Percentiles rank a stretch among this genome's conserved stretches.
Evolutionary conservation across 2,113 vertebrate genomes (phyloP).

Genomic region (Gorsachius goisagi): DNA sequence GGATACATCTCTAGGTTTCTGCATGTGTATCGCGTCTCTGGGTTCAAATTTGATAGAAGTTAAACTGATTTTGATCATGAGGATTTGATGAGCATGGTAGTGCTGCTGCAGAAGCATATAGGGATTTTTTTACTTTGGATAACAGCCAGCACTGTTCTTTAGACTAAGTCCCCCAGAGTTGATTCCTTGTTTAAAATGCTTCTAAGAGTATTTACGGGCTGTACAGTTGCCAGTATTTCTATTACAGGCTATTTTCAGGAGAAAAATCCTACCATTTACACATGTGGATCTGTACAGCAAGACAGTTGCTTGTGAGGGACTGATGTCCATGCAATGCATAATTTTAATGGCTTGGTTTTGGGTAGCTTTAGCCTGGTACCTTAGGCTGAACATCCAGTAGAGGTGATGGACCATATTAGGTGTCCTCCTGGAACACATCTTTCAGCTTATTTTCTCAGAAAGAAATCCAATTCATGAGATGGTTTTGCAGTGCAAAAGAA

Average conservation of each 20-base stretch:
- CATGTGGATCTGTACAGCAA: neutral
- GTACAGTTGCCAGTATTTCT: neutral
- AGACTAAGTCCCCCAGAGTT: neutral
- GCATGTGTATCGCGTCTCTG: neutral
- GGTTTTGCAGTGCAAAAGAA: neutral
- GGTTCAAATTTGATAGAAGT: neutral
- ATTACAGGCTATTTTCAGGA: neutral
- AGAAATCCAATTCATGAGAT: neutral
- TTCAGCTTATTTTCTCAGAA: neutral
- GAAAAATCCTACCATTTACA: neutral
- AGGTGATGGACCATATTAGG: neutral
- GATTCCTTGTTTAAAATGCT: neutral
- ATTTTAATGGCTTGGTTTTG: neutral
- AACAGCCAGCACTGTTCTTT: neutral
- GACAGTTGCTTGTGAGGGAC: neutral
- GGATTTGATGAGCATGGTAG: neutral
- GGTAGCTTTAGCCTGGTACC: neutral
- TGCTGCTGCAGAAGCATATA: neutral
- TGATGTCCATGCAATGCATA: fast-evolving
- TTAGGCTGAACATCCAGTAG: neutral
- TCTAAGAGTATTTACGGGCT: neutral
- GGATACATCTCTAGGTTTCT: neutral
- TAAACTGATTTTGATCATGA: neutral
- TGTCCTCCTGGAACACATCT: neutral
- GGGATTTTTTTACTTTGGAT: neutral